Percentiles rank a stretch among this genome's conserved stretches.
phyloP scores from a whole-genome alignment of 1,140 invertebrate genomes.

The Ladona fulva region DNA sequence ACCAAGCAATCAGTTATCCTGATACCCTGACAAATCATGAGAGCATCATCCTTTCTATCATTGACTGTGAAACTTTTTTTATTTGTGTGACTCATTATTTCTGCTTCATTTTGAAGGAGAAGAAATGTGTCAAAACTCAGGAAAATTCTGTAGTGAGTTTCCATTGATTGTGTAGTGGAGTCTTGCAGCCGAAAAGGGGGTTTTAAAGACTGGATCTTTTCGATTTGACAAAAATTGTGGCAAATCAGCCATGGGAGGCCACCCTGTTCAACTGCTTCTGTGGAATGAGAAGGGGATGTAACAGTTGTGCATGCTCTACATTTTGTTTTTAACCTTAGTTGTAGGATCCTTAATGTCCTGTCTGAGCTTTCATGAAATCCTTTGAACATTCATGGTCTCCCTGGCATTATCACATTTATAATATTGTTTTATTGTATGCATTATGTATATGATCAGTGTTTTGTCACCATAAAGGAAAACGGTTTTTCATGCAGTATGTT shows the following conservation, averaged over 20 bases:
- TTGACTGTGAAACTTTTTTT: conserved; percentile 21
- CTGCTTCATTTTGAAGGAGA: conserved; percentile 21
- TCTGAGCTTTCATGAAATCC: conserved; percentile 25
- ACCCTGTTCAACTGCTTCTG: conserved; percentile 22
- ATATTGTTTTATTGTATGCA: conserved; percentile 29
- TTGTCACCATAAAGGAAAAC: conserved; percentile 31
- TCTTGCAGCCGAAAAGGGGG: neutral
- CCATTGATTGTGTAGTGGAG: conserved; percentile 20
- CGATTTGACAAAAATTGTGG: conserved; percentile 21
- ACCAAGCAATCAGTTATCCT: conserved; percentile 23
- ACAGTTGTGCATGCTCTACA: conserved; percentile 14
- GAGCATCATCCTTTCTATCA: conserved; percentile 13
- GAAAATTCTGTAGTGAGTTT: conserved; percentile 23
- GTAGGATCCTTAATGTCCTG: conserved; percentile 24
- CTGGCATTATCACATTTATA: conserved; percentile 21
- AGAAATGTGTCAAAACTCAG: conserved; percentile 23
- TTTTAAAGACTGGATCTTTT: conserved; percentile 24
- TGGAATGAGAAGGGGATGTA: conserved; percentile 16
- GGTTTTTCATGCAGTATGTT: conserved; percentile 27
- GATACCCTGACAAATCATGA: conserved; percentile 5
- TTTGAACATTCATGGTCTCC: conserved; percentile 24
- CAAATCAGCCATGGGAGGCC: conserved; percentile 23
- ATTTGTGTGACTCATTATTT: conserved; percentile 22
- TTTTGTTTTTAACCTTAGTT: conserved; percentile 25
- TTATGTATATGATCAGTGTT: conserved; percentile 32